Percentiles rank a stretch among this genome's conserved stretches.
Evolutionary conservation across 2,113 vertebrate genomes (phyloP).

Genomic region (Fregata magnificens): DNA sequence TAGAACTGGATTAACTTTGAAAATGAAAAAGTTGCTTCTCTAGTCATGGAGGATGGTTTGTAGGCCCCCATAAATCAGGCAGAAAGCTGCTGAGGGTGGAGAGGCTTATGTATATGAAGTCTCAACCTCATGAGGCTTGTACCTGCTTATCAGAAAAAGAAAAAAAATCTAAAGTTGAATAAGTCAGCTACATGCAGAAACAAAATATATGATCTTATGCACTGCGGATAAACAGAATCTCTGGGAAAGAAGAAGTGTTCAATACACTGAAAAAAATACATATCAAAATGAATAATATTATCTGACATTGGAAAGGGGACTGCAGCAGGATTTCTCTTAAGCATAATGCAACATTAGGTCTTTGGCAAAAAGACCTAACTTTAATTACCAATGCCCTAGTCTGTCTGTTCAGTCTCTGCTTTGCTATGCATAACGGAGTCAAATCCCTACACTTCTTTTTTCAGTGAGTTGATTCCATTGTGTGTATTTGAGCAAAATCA

Average conservation of each 20-base stretch:
- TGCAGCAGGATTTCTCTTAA: slow-evolving; percentile 25
- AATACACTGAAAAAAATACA: not conserved
- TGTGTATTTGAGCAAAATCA: slow-evolving; percentile 62
- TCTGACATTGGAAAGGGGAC: not conserved
- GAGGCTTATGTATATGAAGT: slow-evolving; percentile 60
- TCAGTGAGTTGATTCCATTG: slow-evolving; percentile 5
- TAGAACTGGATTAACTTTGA: slow-evolving; percentile 60
- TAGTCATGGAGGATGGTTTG: slow-evolving; percentile 52
- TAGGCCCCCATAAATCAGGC: slow-evolving; percentile 61
- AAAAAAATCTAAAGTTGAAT: slow-evolving; percentile 31
- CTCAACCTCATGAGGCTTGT: slow-evolving; percentile 43
- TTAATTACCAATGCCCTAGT: not conserved
- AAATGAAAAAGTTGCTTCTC: slow-evolving; percentile 61
- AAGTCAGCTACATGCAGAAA: slow-evolving; percentile 45
- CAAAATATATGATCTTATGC: slow-evolving; percentile 50
- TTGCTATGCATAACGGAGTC: slow-evolving; percentile 29
- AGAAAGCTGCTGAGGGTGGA: slow-evolving; percentile 51
- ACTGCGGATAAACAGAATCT: slow-evolving; percentile 28
- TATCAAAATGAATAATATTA: slow-evolving; percentile 29
- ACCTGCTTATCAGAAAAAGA: slow-evolving; percentile 49
- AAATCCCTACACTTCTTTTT: not conserved
- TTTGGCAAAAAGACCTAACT: slow-evolving; percentile 27
- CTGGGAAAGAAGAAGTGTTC: slow-evolving; percentile 2
- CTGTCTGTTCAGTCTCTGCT: not conserved
- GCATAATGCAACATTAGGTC: not conserved